Evolutionary conservation across 2,113 vertebrate species (phyloP).

Genomic region (Gallinago jamesoni): DNA sequence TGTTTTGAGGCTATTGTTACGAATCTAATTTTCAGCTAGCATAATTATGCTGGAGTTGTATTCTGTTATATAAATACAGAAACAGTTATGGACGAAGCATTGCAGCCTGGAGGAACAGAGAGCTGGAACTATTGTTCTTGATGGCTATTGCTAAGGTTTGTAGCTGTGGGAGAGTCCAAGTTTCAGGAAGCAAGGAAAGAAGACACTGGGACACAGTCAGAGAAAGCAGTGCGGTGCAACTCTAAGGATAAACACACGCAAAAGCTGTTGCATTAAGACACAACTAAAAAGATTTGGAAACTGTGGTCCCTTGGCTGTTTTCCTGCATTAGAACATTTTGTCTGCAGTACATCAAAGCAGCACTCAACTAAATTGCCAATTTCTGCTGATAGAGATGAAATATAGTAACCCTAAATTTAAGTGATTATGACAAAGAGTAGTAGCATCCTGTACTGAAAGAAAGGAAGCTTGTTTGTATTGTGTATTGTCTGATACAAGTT

Average conservation of each 20-base stretch:
- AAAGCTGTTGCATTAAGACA: background rate
- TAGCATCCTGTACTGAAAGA: background rate
- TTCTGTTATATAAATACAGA: background rate
- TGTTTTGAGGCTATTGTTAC: background rate
- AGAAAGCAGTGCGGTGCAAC: background rate
- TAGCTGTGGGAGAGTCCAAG: background rate
- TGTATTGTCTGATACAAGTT: background rate
- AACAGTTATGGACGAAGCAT: background rate
- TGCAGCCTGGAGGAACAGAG: background rate
- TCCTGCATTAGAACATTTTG: background rate
- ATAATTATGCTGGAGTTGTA: background rate
- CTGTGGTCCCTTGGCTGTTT: background rate
- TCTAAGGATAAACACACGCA: background rate
- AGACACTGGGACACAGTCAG: background rate
- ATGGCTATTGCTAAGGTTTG: background rate
- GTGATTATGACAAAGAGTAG: background rate
- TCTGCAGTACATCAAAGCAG: background rate
- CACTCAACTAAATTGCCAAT: background rate
- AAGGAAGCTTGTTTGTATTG: background rate
- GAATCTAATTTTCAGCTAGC: background rate
- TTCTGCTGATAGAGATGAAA: background rate
- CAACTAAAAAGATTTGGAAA: background rate
- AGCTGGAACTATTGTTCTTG: background rate
- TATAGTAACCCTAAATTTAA: background rate
- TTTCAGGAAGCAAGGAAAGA: background rate